phyloP scores from a whole-genome alignment of 2,113 vertebrate genomes.

The Thamnophis sirtalis region DNA sequence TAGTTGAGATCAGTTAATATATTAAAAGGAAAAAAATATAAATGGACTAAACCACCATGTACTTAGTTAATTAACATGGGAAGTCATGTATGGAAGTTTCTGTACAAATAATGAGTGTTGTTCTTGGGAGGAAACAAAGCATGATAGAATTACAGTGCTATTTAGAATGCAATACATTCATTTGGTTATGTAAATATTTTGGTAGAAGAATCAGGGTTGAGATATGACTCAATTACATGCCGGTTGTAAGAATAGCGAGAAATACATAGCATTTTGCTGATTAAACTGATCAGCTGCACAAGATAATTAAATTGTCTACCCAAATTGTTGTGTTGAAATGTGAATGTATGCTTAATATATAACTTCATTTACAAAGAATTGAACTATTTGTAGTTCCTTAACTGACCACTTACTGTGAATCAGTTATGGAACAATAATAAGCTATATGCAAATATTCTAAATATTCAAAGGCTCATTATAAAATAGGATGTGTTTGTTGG shows the following conservation, averaged over 20 bases:
- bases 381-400: background rate
- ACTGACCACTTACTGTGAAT: background rate
- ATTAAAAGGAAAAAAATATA: background rate
- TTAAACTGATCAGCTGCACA: slow-evolving; percentile 21
- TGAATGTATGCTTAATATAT: background rate
- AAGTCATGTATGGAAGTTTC: background rate
- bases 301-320: background rate
- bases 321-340: background rate
- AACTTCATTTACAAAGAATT: background rate
- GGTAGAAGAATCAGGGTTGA: slow-evolving; percentile 10
- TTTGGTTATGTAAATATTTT: slow-evolving; percentile 32
- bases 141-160: background rate
- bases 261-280: background rate
- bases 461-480: background rate
- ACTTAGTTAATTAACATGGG: slow-evolving; percentile 15
- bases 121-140: slow-evolving; percentile 15
- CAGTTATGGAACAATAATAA: background rate
- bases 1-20: background rate
- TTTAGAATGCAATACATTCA: background rate
- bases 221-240: background rate
- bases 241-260: background rate
- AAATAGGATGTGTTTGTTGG: background rate
- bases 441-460: background rate
- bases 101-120: slow-evolving; percentile 11
- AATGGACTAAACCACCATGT: background rate